Evolutionary conservation across 2,888 invertebrate genomes (phyloP).

Genomic region (Andrena chrysosceles): DNA sequence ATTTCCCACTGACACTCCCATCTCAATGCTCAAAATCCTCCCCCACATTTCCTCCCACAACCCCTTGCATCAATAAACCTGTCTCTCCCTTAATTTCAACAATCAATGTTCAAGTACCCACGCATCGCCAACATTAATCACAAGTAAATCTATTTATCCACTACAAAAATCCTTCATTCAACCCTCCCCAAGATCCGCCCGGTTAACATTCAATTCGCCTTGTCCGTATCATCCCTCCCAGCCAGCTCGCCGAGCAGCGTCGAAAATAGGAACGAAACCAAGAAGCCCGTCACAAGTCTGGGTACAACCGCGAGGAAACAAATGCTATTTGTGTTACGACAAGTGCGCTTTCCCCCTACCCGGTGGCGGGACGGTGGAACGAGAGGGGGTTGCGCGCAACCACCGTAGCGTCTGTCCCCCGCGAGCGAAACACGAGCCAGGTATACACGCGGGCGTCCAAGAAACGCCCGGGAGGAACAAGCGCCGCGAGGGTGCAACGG

Average conservation of each 20-base stretch:
- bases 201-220: neutral
- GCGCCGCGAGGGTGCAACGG: constrained; percentile 6
- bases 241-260: neutral
- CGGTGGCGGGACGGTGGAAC: neutral
- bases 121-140: too few species aligned
- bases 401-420: neutral
- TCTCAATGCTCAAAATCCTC: too few species aligned
- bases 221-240: neutral
- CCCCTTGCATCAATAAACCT: too few species aligned
- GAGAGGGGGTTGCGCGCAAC: neutral
- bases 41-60: too few species aligned
- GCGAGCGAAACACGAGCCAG: constrained; percentile 27
- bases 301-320: constrained; percentile 10
- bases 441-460: constrained; percentile 15
- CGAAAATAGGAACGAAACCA: constrained; percentile 4
- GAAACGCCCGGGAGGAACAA: constrained; percentile 22
- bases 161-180: too few species aligned
- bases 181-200: too few species aligned
- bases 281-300: neutral
- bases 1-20: neutral
- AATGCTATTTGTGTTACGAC: constrained; percentile 12
- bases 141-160: too few species aligned
- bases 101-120: too few species aligned
- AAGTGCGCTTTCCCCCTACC: neutral
- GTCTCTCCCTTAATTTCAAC: too few species aligned